Base-by-base conservation (phyloP, 64 coral and sea anemone species). In the Acropora yongei region DNA sequence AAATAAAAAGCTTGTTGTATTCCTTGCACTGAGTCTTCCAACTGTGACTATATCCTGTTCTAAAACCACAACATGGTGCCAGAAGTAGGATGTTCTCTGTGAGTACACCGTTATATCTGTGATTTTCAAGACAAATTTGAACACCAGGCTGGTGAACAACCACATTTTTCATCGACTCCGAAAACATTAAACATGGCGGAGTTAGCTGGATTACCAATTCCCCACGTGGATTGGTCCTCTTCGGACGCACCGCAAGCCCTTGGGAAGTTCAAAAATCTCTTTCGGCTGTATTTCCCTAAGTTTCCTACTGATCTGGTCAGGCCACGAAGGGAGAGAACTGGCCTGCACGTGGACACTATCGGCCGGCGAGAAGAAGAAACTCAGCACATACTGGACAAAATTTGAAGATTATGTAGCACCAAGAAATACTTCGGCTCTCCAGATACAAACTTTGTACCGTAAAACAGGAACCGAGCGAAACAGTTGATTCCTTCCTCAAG, bases 261-360 rank as follows among this genome's bases (percentile, higher is more conserved):
- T 18, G 90, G 67, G 76, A 96, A 88, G 67, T 87, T 96, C 68
- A 96, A 96, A 77, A 88, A 75, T 30, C 86, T 68, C 41, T 93
- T 88, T 30, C 1, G 87, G 47, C 72, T 96, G 1, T 89, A 86
- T 83, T 96, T 96, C 76, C 53, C 91, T 96, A 43, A 80, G 53
- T 41, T 96, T 74, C 71, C 14, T 42, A 10, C 82, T 90, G n/a
- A 86, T 95, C 39, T 88, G 84, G 75, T 86, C 92, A 47, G 92
- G 92, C 78, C 84, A 94, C 60, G 89, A 95, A 44, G 94, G 94
- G 10, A 95, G 87, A n/a, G 94, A 95, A 78, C 89, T 92, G 14
- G 44, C 47, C 50, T 86, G 39, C 84, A 93, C 66, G 40, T 86
- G 55, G 49, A 82, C 2, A 77, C 50, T 80, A 82, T 16, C 50